Percentiles rank a stretch among this genome's conserved stretches.
Conservation (phyloP, 37 sponge, comb jelly and placozoan species). For the Trichoplax adhaerens region DNA sequence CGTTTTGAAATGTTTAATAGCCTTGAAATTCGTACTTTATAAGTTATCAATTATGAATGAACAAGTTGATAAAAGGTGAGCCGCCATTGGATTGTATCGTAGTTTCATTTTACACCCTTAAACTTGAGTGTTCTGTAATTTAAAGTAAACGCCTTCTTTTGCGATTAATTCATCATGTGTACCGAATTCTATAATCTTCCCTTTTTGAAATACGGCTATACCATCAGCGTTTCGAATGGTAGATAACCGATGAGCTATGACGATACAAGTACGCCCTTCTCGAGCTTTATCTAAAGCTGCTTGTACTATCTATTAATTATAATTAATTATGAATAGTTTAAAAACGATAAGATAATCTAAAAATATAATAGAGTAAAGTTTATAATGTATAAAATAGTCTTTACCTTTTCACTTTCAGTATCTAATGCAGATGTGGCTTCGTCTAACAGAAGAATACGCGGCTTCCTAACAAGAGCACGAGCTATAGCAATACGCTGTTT, state of each 20-base stretch:
- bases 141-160: slow-evolving; percentile 41
- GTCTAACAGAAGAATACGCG: slow-evolving; percentile 33
- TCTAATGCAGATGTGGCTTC: slow-evolving; percentile 36
- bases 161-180: slow-evolving; percentile 46
- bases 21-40: too few species aligned
- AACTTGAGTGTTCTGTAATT: slow-evolving; percentile 44
- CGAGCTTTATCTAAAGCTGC: slow-evolving; percentile 83
- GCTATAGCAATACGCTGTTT: slow-evolving; percentile 39
- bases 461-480: slow-evolving; percentile 29
- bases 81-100: too few species aligned
- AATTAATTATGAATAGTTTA: neutral
- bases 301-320: slow-evolving; percentile 44
- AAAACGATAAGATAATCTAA: neutral
- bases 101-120: too few species aligned
- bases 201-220: slow-evolving; percentile 77
- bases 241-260: slow-evolving; percentile 85
- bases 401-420: slow-evolving; percentile 34
- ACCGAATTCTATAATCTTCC: slow-evolving; percentile 46
- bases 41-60: too few species aligned
- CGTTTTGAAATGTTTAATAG: too few species aligned
- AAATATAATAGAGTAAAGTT: neutral
- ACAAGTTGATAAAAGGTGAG: too few species aligned
- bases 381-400: neutral
- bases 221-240: slow-evolving; percentile 72
- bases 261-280: slow-evolving; percentile 71